A percentile compares a stretch with the other conserved stretches of the same genome.
These are phyloP conservation scores for Himalopsyche kuldschensis DNA, from an alignment of 2,888 invertebrate species.

Conservation along the genomic window DNA sequence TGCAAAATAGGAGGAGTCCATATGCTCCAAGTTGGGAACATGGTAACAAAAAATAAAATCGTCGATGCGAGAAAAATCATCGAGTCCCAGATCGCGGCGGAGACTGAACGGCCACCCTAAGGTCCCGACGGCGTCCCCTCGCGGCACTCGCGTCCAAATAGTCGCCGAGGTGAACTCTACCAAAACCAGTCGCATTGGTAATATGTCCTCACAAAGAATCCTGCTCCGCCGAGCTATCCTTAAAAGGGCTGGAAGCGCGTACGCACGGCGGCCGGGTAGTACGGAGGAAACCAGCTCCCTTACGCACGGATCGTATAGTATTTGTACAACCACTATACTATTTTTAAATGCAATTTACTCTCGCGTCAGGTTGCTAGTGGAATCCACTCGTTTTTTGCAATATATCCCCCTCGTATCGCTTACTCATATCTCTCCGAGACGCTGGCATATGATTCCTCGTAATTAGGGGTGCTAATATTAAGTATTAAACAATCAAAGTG, in stretches of 20 bases:
- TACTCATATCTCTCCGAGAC: background rate
- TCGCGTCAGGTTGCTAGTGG: background rate
- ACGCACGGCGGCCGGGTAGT: constrained; percentile 23
- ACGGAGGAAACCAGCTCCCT: background rate
- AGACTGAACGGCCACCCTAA: background rate
- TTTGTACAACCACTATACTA: background rate
- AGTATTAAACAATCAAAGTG: too few relatives aligned
- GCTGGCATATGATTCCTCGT: background rate
- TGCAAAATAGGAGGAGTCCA: too few relatives aligned
- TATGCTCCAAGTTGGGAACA: too few relatives aligned
- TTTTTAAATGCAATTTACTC: constrained; percentile 5
- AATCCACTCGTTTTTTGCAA: background rate
- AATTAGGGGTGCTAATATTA: too few relatives aligned
- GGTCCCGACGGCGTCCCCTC: background rate
- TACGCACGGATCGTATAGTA: background rate
- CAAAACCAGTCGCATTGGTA: background rate
- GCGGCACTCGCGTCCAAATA: background rate
- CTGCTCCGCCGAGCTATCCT: constrained; percentile 5
- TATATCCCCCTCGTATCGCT: background rate
- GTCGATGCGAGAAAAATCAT: too few relatives aligned
- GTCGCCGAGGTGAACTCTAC: background rate
- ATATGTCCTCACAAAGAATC: constrained; percentile 9
- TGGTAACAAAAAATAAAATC: too few relatives aligned
- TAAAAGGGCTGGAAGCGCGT: constrained; percentile 22
- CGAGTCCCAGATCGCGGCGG: background rate